These are phyloP conservation scores for Odontamblyopus lacepedii DNA, from an alignment of 2,797 vertebrate species.

Conservation along the genomic window DNA sequence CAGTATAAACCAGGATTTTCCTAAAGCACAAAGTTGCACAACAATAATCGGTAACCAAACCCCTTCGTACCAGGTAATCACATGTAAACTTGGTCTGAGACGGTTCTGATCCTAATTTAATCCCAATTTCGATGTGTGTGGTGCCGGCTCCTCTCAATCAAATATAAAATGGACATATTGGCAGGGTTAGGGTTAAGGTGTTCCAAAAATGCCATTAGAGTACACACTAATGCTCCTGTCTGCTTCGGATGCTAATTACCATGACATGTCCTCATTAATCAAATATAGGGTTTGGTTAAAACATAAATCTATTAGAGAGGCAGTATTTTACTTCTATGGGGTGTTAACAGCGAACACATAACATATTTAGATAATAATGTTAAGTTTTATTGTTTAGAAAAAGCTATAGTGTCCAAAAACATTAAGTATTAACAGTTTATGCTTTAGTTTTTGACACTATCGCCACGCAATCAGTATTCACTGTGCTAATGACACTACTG, in stretches of 20 bases:
- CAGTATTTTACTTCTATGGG: too few relatives aligned
- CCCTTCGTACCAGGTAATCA: neutral
- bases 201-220: neutral
- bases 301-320: neutral
- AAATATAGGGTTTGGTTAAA: too few relatives aligned
- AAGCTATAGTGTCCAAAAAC: too few relatives aligned
- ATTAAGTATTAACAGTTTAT: too few relatives aligned
- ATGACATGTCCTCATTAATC: neutral
- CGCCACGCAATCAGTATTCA: too few relatives aligned
- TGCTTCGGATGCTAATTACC: neutral
- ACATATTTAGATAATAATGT: too few relatives aligned
- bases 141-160: neutral
- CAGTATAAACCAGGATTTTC: neutral
- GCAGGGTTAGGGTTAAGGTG: neutral
- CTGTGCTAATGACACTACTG: too few relatives aligned
- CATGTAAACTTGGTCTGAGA: neutral
- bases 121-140: neutral
- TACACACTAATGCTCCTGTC: neutral
- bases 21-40: neutral
- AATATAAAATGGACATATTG: neutral
- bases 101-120: neutral
- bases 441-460: too few relatives aligned
- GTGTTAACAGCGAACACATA: too few relatives aligned
- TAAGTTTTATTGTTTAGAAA: too few relatives aligned
- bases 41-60: neutral